Base-by-base conservation (phyloP, 1,140 invertebrate genomes). In the Trichonephila clavata region DNA sequence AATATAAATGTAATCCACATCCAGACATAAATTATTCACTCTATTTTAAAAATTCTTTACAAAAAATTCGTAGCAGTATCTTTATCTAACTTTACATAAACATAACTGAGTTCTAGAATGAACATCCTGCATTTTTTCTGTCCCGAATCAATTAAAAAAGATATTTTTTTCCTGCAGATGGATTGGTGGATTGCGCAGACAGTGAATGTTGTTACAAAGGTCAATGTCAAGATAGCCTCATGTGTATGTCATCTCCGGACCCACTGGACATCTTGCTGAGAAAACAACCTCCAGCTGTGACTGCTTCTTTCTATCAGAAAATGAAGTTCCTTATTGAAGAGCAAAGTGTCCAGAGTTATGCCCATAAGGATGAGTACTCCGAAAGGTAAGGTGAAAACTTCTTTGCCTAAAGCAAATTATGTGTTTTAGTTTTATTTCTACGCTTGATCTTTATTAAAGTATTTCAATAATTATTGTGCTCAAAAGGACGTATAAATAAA, bases 251-350 rank as follows among this genome's bases (percentile, higher is more conserved):
- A 0, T 98, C 98, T 1, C 98, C 98, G 5, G 98, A 99, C 95
- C 99, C 99, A 1, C 98, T 98, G 91, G 98, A 99, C 95, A 98
- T 99, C 90, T 96, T 99, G 1, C 96, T 99, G 10, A 96, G 98
- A 80, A 99, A 99, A 96, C 98, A 99, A 95, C 98, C 98, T 1
- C 98, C 98, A 1, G 98, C 98, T 24, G 98, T 99, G 94, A 99
- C 98, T 0, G 98, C 99, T 1, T 99, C 98, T 0, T 99, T 99
- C 97, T 99, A 99, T 95, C 98, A 99, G 95, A 97, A 98, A 95
- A 99, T 99, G 98, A 98, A 98, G 95, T 99, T 99, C 96, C 96
- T 99, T 68, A 99, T 99, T 94, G 98, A 99, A 96, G 98, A 99
- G 96, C 98, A 98, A 95, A 99, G 98, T 96, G 97, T 99, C 24